Evolutionary conservation across 2,888 invertebrate species (phyloP), one percentile per base, ranked within the genome.

Genomic region (Idaea dimidiata): DNA sequence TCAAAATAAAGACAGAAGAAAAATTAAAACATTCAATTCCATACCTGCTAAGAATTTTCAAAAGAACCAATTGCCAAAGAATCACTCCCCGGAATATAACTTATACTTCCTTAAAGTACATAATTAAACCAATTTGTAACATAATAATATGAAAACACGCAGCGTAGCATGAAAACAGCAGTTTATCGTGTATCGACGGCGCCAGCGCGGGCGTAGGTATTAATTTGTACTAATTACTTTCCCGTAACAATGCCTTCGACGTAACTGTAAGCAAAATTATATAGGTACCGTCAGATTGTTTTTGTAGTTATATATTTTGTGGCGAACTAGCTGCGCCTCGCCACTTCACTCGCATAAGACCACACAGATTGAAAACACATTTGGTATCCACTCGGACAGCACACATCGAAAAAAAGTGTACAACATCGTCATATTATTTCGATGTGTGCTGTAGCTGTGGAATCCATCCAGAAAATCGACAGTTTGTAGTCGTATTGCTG

Each of bases 191-290:
- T 63, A 65, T 64, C 59, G 63, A 60, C 62, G 43, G 66, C 62
- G 61, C 14, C 43, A 10, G 43, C 43, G 43, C 43, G 14, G 43
- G 43, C 43, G 43, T 10, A 66, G 66, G 67, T 67, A 71, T 69
- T 67, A 71, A 71, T 71, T 67, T 71, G 68, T 71, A 69, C 66
- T 66, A 71, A 71, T 71, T 71, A 71, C 62, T 62, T 61, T 65
- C 62, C 58, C 57, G 59, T 56, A 56, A 56, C 56, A 56, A 56
- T 56, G 56, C 17, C 43, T 43, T 43, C 43, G 43, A 55, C 18
- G 8, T 56, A 56, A 56, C 56, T 56, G 56, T 56, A 43, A 43
- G 43, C 43, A 43, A 43, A 43, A 8, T 43, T 43, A 14, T 43
- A 10, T 43, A 43, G 24, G 24, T 24, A 24, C 24, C 24, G 1